phyloP scores from a whole-genome alignment of 1,140 invertebrate genomes.

The Drosophila arawakana region DNA sequence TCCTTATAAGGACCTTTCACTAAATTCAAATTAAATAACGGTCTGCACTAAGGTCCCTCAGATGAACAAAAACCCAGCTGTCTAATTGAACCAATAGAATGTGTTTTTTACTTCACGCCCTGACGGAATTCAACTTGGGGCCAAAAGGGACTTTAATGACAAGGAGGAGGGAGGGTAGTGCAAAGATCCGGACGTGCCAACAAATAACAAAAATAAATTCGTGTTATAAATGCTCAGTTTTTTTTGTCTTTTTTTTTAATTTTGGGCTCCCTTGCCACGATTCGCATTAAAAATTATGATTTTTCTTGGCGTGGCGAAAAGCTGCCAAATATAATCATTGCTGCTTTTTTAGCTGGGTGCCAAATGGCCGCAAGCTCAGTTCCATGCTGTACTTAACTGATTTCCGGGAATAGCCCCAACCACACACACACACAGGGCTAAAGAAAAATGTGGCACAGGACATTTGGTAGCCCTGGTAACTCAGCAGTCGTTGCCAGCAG shows the following conservation, averaged over 20 bases:
- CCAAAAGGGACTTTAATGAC: slow-evolving; percentile 4
- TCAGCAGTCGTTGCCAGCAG: slow-evolving; percentile 63
- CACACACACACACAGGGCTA: slow-evolving; percentile 32
- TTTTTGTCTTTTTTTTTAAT: background rate
- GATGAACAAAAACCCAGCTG: slow-evolving; percentile 19
- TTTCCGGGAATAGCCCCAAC: slow-evolving; percentile 63
- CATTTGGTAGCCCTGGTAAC: slow-evolving; percentile 35
- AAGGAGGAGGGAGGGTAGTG: background rate
- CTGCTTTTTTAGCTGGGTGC: slow-evolving; percentile 59
- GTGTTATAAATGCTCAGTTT: slow-evolving; percentile 26
- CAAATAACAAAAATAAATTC: slow-evolving; percentile 24
- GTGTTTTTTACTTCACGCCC: slow-evolving; percentile 46
- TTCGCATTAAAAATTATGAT: slow-evolving; percentile 53
- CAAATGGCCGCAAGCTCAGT: slow-evolving; percentile 59
- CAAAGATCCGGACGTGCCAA: background rate
- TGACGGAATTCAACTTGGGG: slow-evolving; percentile 41
- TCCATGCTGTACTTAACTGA: slow-evolving; percentile 74
- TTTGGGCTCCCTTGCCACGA: background rate
- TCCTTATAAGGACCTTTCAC: slow-evolving; percentile 1
- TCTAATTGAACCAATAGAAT: slow-evolving; percentile 76
- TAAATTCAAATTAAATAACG: slow-evolving; percentile 48
- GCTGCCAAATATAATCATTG: slow-evolving; percentile 69
- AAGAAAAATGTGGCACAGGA: slow-evolving; percentile 19
- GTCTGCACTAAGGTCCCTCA: background rate
- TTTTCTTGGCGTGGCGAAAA: slow-evolving; percentile 36